phyloP scores from a whole-genome alignment of 30 jellyfish, hydroid and myxozoan species.

The Phacellophora camtschatica region DNA sequence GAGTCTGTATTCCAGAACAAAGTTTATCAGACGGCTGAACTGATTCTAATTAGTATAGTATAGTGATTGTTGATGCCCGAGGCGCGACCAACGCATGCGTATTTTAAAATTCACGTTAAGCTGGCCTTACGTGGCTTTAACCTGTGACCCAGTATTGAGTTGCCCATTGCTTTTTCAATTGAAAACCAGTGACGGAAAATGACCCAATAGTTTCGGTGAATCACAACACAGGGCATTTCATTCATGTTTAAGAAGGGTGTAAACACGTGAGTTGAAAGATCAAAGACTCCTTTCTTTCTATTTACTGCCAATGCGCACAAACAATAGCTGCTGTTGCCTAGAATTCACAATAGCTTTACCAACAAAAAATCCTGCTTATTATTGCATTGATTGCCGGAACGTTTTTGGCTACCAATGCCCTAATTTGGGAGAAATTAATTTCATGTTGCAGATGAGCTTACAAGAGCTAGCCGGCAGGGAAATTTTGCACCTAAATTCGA shows the following conservation, averaged over 20 bases:
- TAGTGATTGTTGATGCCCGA: constrained; percentile 54
- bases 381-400: not conserved
- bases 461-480: not conserved
- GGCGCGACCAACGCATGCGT: constrained; percentile 81
- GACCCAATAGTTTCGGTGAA: constrained; percentile 67
- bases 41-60: constrained; percentile 61
- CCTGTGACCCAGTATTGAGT: constrained; percentile 62
- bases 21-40: constrained; percentile 51
- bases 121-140: constrained; percentile 83
- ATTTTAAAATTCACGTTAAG: constrained; percentile 37
- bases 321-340: constrained; percentile 27
- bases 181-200: constrained; percentile 57
- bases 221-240: constrained; percentile 1
- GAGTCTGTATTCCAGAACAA: constrained; percentile 18
- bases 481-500: not conserved
- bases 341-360: constrained; percentile 12
- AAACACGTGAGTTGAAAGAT: constrained; percentile 36
- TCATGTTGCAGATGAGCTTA: not conserved
- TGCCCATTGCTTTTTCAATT: constrained; percentile 39
- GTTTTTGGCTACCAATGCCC: constrained; percentile 48
- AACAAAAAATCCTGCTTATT: not conserved
- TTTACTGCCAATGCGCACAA: constrained; percentile 31
- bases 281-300: constrained; percentile 25
- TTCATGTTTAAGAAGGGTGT: constrained; percentile 49
- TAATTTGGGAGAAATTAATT: not conserved